These are phyloP conservation scores for Prosopocoilus inquinatus DNA, from an alignment of 2,888 invertebrate genomes.

Conservation along the genomic window DNA sequence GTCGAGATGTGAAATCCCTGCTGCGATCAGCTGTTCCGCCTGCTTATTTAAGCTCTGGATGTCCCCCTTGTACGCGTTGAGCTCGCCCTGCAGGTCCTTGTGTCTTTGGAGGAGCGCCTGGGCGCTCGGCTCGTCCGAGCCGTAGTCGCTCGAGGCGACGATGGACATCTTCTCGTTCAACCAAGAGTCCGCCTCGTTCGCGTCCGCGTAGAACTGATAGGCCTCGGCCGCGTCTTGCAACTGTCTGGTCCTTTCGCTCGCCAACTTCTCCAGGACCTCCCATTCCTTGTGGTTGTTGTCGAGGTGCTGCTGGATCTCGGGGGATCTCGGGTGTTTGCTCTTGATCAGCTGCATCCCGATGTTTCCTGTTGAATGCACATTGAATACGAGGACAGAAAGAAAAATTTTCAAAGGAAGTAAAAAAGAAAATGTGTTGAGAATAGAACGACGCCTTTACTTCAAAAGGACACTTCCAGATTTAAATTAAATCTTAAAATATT, in stretches of 20 bases:
- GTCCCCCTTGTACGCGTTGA: slow-evolving; percentile 85
- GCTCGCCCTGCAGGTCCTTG: slow-evolving; percentile 81
- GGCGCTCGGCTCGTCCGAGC: slow-evolving; percentile 87
- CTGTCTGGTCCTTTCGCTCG: slow-evolving; percentile 70
- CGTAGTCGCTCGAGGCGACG: slow-evolving; percentile 85
- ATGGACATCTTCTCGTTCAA: slow-evolving; percentile 93
- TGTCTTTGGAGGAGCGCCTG: slow-evolving; percentile 86
- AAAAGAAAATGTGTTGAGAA: neutral
- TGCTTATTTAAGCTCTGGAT: slow-evolving; percentile 74
- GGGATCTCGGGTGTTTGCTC: slow-evolving; percentile 77
- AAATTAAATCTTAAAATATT: no score
- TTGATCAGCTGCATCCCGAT: slow-evolving; percentile 62
- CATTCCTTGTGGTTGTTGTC: slow-evolving; percentile 80
- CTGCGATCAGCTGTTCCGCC: slow-evolving; percentile 71
- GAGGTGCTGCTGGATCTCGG: slow-evolving; percentile 79
- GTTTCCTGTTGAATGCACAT: neutral
- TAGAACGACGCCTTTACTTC: neutral
- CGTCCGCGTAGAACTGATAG: slow-evolving; percentile 96
- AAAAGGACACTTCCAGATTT: no score
- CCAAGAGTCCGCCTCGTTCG: slow-evolving; percentile 98
- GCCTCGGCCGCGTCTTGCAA: slow-evolving; percentile 88
- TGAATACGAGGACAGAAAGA: slow-evolving; percentile 12
- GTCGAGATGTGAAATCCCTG: slow-evolving; percentile 71
- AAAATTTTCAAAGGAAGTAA: neutral
- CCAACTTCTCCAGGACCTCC: slow-evolving; percentile 83